phyloP scores from a whole-genome alignment of 2,113 vertebrate genomes.

The Mormoops blainvillei region DNA sequence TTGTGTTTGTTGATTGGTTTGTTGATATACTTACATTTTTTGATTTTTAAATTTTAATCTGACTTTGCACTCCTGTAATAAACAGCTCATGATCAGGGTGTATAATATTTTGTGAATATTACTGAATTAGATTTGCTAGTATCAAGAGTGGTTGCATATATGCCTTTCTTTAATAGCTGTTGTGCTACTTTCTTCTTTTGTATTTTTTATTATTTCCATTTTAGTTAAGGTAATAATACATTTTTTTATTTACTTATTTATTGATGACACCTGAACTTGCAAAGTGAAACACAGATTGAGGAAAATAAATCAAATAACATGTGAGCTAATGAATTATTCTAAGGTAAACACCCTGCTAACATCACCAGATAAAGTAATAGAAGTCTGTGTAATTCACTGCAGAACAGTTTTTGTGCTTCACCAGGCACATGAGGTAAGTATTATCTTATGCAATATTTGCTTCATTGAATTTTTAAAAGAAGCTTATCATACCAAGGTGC shows the following conservation, averaged over 20 bases:
- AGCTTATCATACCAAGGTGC: neutral
- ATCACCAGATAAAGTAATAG: neutral
- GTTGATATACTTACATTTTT: neutral
- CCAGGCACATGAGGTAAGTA: neutral
- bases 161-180: neutral
- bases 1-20: neutral
- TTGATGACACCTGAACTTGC: neutral
- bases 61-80: neutral
- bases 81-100: neutral
- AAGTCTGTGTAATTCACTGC: neutral
- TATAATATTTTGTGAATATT: neutral
- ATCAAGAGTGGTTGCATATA: neutral
- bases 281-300: neutral
- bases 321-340: neutral
- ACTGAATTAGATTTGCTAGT: neutral
- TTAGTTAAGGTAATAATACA: neutral
- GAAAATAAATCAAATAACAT: neutral
- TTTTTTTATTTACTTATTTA: neutral
- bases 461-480: neutral
- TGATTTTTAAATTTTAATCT: neutral
- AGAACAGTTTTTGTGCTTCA: neutral
- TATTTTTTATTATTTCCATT: neutral
- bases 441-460: neutral
- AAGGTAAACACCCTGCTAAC: neutral
- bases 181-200: neutral